Evolutionary conservation across 2,888 invertebrate genomes (phyloP).

Genomic region (Diarsia mendica): DNA sequence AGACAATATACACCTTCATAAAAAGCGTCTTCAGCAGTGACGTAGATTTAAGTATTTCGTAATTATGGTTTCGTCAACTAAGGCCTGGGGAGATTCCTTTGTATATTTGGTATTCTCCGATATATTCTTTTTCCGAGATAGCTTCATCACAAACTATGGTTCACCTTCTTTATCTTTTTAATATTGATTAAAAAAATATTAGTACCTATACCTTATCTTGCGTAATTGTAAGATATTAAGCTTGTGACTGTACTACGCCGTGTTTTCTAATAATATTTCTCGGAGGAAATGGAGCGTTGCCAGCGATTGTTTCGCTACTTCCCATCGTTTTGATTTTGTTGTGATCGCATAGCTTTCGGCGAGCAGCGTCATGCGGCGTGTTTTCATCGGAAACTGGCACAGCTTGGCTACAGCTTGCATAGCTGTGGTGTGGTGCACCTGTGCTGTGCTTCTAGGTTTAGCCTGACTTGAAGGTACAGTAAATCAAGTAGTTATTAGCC

Average conservation of each 20-base stretch:
- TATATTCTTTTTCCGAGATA: neutral
- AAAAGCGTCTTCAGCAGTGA: too few species aligned
- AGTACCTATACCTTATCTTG: neutral
- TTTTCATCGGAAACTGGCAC: conserved; percentile 28
- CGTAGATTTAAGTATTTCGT: too few species aligned
- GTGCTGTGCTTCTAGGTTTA: neutral
- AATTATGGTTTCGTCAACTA: neutral
- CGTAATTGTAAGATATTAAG: neutral
- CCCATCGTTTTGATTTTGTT: conserved; percentile 65
- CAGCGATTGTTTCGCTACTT: conserved; percentile 61
- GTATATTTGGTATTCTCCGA: neutral
- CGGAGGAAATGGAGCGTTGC: conserved; percentile 65
- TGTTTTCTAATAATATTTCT: conserved; percentile 43
- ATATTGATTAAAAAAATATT: too few species aligned
- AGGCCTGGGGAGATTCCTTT: neutral
- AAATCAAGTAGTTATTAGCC: neutral
- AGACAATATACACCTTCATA: too few species aligned
- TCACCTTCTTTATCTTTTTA: neutral
- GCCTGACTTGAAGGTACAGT: neutral
- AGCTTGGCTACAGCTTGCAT: conserved; percentile 13
- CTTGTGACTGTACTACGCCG: neutral
- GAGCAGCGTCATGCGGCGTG: conserved; percentile 32
- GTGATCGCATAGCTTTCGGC: conserved; percentile 58
- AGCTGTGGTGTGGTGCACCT: conserved; percentile 17
- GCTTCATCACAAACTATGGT: neutral